phyloP scores from a whole-genome alignment of 1,140 invertebrate genomes.

The Heliconius congener region DNA sequence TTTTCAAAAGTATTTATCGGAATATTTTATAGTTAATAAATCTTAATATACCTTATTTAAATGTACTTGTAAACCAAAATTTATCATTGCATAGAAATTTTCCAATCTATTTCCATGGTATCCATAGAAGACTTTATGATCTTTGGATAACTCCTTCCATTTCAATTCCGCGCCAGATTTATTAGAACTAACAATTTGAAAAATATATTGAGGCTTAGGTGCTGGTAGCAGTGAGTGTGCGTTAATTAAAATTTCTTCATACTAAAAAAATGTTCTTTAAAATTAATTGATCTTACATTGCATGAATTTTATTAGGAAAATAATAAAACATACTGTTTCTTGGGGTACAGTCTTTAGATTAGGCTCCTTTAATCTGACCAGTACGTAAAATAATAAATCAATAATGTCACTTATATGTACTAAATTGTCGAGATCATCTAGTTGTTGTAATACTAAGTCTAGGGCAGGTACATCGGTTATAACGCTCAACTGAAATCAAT shows the following conservation, averaged over 20 bases:
- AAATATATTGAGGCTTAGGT: conserved; percentile 84
- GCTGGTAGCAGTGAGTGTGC: conserved; percentile 75
- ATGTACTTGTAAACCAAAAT: conserved; percentile 89
- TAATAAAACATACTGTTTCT: conserved; percentile 74
- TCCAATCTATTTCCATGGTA: conserved; percentile 90
- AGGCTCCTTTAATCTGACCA: conserved; percentile 82
- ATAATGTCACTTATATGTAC: conserved; percentile 75
- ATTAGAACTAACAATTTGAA: conserved; percentile 82
- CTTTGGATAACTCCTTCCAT: conserved; percentile 82
- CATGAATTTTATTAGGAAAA: not conserved
- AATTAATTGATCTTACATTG: conserved; percentile 4
- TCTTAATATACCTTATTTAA: conserved; percentile 85
- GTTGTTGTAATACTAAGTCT: conserved; percentile 78
- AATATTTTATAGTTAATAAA: no score
- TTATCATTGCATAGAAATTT: conserved; percentile 91
- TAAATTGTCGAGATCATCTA: conserved; percentile 80
- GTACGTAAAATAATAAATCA: conserved; percentile 83
- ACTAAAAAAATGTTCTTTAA: conserved; percentile 65
- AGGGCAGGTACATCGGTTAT: conserved; percentile 82
- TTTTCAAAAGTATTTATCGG: no score
- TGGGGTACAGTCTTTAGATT: conserved; percentile 81
- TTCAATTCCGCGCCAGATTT: conserved; percentile 82
- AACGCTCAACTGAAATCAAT: conserved; percentile 78
- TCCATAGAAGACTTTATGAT: conserved; percentile 84
- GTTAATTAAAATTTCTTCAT: conserved; percentile 79